Evolutionary conservation across 2,888 invertebrate species (phyloP).

Genomic region (Polyommatus iphigenia): DNA sequence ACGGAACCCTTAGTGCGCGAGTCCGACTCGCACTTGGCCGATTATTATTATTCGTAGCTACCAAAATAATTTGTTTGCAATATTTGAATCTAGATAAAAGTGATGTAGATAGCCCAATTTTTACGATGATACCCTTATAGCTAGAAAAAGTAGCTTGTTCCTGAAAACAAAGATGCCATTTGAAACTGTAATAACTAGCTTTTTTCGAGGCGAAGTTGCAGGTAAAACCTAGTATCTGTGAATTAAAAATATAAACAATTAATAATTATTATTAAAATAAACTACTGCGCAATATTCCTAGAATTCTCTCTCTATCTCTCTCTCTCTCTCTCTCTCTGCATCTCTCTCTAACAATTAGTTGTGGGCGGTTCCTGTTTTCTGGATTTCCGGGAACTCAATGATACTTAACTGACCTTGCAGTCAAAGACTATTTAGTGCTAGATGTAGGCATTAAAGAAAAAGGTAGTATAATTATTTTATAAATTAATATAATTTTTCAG

Average conservation of each 20-base stretch:
- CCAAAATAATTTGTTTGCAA: no score
- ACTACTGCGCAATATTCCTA: not conserved
- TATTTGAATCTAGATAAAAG: no score
- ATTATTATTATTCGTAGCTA: no score
- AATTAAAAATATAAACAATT: not conserved
- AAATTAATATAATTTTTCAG: not conserved
- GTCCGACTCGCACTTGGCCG: no score
- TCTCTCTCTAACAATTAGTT: conserved; percentile 5
- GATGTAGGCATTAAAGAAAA: not conserved
- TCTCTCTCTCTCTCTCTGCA: not conserved
- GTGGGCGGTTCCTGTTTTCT: conserved; percentile 7
- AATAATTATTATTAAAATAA: not conserved
- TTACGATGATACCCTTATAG: no score
- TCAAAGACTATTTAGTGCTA: not conserved
- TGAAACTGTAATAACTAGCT: no score
- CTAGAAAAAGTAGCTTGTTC: no score
- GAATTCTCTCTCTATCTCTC: not conserved
- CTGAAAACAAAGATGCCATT: no score
- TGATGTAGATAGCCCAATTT: no score
- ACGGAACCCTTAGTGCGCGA: no score
- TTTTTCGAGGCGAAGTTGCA: no score
- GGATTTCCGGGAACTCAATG: not conserved
- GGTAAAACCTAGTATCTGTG: not conserved
- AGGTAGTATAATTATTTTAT: no score
- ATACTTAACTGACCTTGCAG: not conserved